A percentile compares a stretch with the other conserved stretches of the same genome.
Conservation (phyloP, 2,888 invertebrate genomes). For the Zootermopsis nevadensis region DNA sequence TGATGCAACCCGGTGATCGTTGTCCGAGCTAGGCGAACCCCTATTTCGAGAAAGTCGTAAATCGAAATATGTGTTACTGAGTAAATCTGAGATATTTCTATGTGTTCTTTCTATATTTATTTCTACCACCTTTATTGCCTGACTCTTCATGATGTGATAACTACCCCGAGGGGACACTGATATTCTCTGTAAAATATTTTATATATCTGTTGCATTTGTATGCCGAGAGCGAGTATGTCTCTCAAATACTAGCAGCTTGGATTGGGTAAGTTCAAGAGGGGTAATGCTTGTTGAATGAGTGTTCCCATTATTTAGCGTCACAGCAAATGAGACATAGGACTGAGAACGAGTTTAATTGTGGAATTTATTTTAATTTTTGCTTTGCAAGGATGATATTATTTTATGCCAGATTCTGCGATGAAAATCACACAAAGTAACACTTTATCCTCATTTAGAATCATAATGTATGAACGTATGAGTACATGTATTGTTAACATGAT, state of each 20-base stretch:
- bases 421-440: neutral
- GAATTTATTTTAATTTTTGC: too few species aligned
- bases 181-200: conserved; percentile 25
- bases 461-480: conserved; percentile 35
- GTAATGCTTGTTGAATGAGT: neutral
- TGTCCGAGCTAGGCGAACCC: conserved; percentile 37
- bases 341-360: neutral
- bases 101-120: conserved; percentile 33
- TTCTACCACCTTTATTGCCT: conserved; percentile 14
- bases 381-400: neutral
- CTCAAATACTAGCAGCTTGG: conserved; percentile 16
- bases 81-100: conserved; percentile 51
- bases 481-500: conserved; percentile 36
- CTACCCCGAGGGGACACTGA: neutral
- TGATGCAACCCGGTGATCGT: conserved; percentile 18
- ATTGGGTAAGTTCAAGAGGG: conserved; percentile 17
- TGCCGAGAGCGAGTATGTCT: conserved; percentile 13
- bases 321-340: neutral
- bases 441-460: neutral
- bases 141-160: conserved; percentile 35
- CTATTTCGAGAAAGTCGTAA: neutral
- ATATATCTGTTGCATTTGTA: conserved; percentile 25
- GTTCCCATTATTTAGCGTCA: neutral
- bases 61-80: conserved; percentile 9
- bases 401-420: conserved; percentile 7